Evolutionary conservation across 2,113 vertebrate species (phyloP).

Genomic region (Engraulis encrasicolus): DNA sequence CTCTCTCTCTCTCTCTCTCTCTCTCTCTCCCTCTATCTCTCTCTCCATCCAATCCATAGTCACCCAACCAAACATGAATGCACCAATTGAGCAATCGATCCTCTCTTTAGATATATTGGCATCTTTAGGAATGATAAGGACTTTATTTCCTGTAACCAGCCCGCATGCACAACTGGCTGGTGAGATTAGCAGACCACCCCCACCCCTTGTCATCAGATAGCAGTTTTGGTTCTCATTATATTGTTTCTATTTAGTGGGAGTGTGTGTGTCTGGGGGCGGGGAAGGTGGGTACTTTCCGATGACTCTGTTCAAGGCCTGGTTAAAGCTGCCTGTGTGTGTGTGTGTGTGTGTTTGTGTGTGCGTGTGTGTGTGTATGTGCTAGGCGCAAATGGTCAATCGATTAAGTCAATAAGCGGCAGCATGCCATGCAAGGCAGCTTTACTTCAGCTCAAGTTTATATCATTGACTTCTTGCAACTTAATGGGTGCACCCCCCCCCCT

Average conservation of each 20-base stretch:
- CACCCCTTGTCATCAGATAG: slow-evolving; percentile 36
- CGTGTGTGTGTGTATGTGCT: no score
- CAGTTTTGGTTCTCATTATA: slow-evolving; percentile 37
- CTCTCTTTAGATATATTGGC: neutral
- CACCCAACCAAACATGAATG: no score
- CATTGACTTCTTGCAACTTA: neutral
- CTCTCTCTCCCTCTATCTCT: slow-evolving; percentile 1
- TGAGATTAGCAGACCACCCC: slow-evolving; percentile 14
- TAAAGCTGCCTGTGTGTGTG: no score
- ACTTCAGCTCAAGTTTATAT: neutral
- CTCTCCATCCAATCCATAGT: neutral
- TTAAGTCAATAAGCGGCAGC: slow-evolving; percentile 34
- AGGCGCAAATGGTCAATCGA: slow-evolving; percentile 55
- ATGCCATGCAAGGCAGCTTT: neutral
- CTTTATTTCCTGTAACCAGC: slow-evolving; percentile 16
- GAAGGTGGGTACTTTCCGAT: no score
- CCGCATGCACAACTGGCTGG: neutral
- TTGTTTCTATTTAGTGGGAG: no score
- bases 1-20: neutral
- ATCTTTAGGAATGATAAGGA: slow-evolving; percentile 10
- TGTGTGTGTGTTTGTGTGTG: no score
- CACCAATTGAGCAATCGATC: neutral
- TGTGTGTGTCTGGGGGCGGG: no score
- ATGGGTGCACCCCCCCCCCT: neutral
- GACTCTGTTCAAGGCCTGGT: no score